Percentiles rank a stretch among this genome's conserved stretches.
Evolutionary conservation across 2,113 vertebrate genomes (phyloP).

Genomic region (Thunnus maccoyii): DNA sequence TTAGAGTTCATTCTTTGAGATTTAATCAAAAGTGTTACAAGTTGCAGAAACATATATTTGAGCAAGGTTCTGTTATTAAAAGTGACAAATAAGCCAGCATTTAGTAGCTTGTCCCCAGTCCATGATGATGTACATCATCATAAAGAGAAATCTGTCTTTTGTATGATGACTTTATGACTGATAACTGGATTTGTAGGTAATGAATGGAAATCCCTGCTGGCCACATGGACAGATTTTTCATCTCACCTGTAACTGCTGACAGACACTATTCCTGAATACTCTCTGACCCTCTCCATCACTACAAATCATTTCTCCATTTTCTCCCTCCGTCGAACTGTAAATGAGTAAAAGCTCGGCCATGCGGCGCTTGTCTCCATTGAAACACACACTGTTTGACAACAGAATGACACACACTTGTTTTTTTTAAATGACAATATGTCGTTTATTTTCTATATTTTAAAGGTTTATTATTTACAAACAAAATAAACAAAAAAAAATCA

Average conservation of each 20-base stretch:
- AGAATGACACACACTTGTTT: conserved; percentile 64
- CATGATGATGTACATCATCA: neutral
- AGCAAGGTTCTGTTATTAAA: neutral
- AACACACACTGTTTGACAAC: conserved; percentile 7
- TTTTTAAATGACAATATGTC: conserved; percentile 86
- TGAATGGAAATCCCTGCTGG: conserved; percentile 61
- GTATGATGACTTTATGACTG: conserved; percentile 58
- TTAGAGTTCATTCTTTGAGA: neutral
- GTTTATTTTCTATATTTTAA: conserved; percentile 90
- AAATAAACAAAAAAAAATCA: conserved; percentile 82
- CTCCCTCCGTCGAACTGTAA: conserved; percentile 1
- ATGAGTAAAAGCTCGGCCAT: conserved; percentile 15
- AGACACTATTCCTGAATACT: conserved; percentile 27
- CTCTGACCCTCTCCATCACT: conserved; percentile 9
- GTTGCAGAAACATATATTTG: too few species aligned
- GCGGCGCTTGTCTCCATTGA: neutral
- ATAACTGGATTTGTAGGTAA: conserved; percentile 56
- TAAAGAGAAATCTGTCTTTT: conserved; percentile 3
- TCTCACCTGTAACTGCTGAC: conserved; percentile 43
- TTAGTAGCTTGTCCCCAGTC: neutral
- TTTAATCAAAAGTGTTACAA: neutral
- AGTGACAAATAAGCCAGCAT: neutral
- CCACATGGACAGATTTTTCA: conserved; percentile 44
- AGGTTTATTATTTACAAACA: conserved; percentile 91
- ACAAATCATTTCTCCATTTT: conserved; percentile 3